A percentile compares a stretch with the other conserved stretches of the same genome.
phyloP scores from a whole-genome alignment of 2,113 vertebrate genomes.

The Sorex araneus region DNA sequence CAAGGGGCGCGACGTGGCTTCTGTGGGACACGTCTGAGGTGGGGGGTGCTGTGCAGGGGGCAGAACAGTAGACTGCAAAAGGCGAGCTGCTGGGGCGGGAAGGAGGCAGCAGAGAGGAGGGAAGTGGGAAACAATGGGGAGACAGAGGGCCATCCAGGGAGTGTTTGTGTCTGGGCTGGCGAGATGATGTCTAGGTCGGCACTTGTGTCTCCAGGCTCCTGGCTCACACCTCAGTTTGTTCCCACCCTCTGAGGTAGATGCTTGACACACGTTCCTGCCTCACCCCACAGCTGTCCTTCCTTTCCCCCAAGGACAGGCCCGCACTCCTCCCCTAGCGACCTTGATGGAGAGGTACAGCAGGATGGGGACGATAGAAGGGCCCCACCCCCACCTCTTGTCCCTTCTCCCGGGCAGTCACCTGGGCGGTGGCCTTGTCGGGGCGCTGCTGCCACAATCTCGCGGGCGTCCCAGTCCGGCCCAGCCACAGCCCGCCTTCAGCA shows the following conservation, averaged over 20 bases:
- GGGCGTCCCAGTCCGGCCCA: neutral
- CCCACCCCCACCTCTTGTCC: neutral
- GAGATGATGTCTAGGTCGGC: conserved; percentile 32
- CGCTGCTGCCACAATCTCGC: neutral
- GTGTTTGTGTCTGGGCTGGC: conserved; percentile 20
- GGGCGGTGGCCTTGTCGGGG: neutral
- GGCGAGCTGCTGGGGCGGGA: neutral
- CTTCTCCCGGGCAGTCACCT: conserved; percentile 37
- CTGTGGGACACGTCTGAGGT: conserved; percentile 24
- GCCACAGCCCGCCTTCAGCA: conserved; percentile 82
- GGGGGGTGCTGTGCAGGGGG: neutral
- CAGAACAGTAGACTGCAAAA: neutral
- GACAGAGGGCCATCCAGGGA: conserved; percentile 15
- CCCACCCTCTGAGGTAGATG: neutral
- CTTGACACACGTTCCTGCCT: conserved; percentile 42
- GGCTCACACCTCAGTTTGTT: conserved; percentile 41
- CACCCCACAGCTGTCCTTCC: conserved; percentile 75
- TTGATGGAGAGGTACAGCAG: conserved; percentile 71
- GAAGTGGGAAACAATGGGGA: neutral
- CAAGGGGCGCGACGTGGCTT: conserved; percentile 13
- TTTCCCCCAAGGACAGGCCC: conserved; percentile 76
- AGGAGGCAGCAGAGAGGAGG: conserved; percentile 14
- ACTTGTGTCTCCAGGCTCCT: conserved; percentile 19
- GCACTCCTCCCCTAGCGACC: conserved; percentile 74
- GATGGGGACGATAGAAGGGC: conserved; percentile 43